Conservation (phyloP, 2,113 vertebrate species). For the Bungarus multicinctus region DNA sequence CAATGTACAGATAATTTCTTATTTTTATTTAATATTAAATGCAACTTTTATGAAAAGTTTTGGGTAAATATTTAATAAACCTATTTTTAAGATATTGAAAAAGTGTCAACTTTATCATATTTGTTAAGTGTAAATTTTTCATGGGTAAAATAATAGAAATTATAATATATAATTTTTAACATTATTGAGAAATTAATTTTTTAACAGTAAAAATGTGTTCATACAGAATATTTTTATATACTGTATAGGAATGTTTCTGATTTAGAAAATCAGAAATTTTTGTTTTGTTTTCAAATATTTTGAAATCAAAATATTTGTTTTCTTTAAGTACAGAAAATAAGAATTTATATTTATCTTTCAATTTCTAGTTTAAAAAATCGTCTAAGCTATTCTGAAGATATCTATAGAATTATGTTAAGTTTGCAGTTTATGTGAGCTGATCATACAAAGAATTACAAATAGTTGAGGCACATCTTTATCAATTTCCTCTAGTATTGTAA, state of each 20-base stretch:
- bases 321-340: slow-evolving; percentile 12
- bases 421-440: neutral
- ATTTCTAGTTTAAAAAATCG: neutral
- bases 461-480: slow-evolving; percentile 13
- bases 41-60: neutral
- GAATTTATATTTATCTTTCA: neutral
- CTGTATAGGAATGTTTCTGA: neutral
- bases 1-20: neutral
- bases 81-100: neutral
- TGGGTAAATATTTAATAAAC: neutral
- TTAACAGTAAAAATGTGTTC: neutral
- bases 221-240: neutral
- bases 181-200: neutral
- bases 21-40: slow-evolving; percentile 7
- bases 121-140: slow-evolving; percentile 9
- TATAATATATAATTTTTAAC: slow-evolving; percentile 1
- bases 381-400: neutral
- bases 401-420: neutral
- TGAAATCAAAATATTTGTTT: neutral
- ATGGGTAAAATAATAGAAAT: slow-evolving; percentile 12
- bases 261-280: too few relatives aligned
- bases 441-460: slow-evolving; percentile 15
- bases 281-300: too few relatives aligned
- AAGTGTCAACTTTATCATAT: neutral
- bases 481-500: slow-evolving; percentile 29